Evolutionary conservation across 1,140 invertebrate genomes (phyloP).

Genomic region (Telenomus remus): DNA sequence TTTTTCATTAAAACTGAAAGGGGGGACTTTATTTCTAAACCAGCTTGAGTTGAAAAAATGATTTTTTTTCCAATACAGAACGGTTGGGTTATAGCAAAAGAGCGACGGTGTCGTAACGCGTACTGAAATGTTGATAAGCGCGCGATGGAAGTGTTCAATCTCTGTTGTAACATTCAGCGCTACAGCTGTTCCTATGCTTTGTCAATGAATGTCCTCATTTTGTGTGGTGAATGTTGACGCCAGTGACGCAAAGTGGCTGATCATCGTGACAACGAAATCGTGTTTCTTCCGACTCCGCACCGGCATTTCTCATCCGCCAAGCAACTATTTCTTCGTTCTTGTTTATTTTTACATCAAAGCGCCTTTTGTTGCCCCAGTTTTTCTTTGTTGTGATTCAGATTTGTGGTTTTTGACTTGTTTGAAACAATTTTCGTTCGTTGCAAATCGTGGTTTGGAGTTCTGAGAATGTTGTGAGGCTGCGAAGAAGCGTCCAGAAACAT

Average conservation of each 20-base stretch:
- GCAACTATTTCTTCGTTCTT: background rate
- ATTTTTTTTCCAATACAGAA: background rate
- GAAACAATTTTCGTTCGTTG: no score
- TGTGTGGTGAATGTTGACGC: slow-evolving; percentile 45
- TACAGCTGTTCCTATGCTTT: slow-evolving; percentile 55
- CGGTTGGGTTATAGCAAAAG: background rate
- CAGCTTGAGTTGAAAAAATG: no score
- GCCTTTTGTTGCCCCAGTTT: no score
- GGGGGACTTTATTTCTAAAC: no score
- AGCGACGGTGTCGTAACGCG: slow-evolving; percentile 40
- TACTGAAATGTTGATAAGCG: slow-evolving; percentile 47
- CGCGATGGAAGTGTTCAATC: slow-evolving; percentile 47
- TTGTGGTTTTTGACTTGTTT: no score
- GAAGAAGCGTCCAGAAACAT: background rate
- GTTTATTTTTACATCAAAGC: no score
- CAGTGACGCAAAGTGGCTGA: slow-evolving; percentile 27
- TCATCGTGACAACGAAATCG: slow-evolving; percentile 23
- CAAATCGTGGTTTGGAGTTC: no score
- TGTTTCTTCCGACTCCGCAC: slow-evolving; percentile 12
- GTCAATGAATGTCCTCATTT: slow-evolving; percentile 56
- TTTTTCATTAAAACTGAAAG: no score
- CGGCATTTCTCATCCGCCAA: background rate
- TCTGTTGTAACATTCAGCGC: slow-evolving; percentile 51
- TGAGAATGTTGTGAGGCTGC: background rate
- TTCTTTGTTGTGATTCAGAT: no score